Conservation (phyloP, 2,113 vertebrate species). For the Pluvialis apricaria region DNA sequence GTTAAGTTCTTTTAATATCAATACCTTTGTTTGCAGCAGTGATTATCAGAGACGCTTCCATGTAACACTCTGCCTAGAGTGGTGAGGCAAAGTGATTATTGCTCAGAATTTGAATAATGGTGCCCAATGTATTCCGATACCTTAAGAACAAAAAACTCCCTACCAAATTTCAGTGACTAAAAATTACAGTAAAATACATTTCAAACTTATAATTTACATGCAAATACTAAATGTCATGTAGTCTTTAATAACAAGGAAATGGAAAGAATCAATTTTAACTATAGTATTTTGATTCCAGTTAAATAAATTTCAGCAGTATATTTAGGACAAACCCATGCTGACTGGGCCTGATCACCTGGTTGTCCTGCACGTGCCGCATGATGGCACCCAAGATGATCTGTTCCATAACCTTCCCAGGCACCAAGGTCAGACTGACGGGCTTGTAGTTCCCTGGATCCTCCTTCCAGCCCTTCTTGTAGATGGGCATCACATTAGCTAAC, state of each 20-base stretch:
- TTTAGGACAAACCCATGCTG: not conserved
- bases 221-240: not conserved
- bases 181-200: not conserved
- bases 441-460: no score
- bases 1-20: not conserved
- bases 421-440: no score
- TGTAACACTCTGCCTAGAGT: not conserved
- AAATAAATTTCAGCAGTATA: not conserved
- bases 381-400: no score
- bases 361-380: no score
- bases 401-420: no score
- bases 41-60: not conserved
- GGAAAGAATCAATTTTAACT: not conserved
- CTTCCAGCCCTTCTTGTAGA: no score
- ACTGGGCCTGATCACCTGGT: no score
- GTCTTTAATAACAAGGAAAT: not conserved
- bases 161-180: not conserved
- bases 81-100: not conserved
- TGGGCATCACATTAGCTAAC: no score
- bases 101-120: not conserved
- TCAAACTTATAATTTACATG: not conserved
- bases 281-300: not conserved
- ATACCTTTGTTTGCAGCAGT: not conserved
- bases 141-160: not conserved
- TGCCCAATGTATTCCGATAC: not conserved